Evolutionary conservation across 64 coral and sea anemone genomes (phyloP), one percentile per base, ranked within the genome.

Genomic region (Anthopleura sola): DNA sequence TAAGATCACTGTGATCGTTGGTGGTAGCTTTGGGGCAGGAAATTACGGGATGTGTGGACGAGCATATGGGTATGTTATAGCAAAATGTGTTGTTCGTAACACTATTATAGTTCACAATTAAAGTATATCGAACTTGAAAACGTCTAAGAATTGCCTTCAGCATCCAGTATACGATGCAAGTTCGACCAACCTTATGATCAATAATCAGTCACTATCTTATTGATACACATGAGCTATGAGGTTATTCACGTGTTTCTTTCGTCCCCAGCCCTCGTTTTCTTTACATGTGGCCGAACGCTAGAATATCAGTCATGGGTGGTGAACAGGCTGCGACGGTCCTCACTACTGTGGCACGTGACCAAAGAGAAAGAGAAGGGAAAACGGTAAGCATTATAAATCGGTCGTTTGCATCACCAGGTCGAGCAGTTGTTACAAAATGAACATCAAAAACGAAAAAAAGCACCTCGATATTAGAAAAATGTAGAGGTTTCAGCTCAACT

Each of bases 41-140:
- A 99, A 94, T 92, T 99, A 99, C 77, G 96, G 96, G 37, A 99
- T 99, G 96, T 94, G 92, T 85, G 96, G 96, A 34, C 92, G 96
- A 21, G 96, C 96, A 29, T 99, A 99, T n/a, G 77, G 96, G 96
- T 99, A 81, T 31, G 66, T 71, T 34, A 71, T 53, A 17, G n/a
- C n/a, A n/a, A n/a, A n/a, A n/a, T n/a, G n/a, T n/a, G n/a, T n/a
- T n/a, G n/a, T n/a, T n/a, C n/a, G n/a, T n/a, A n/a, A n/a, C n/a
- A n/a, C n/a, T n/a, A n/a, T n/a, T n/a, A n/a, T n/a, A n/a, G n/a
- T n/a, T n/a, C n/a, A n/a, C n/a, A n/a, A n/a, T n/a, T n/a, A n/a
- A n/a, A n/a, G n/a, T n/a, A n/a, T n/a, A n/a, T n/a, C n/a, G n/a
- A n/a, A n/a, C n/a, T n/a, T n/a, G n/a, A n/a, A n/a, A n/a, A n/a